Conservation (phyloP, 2,888 invertebrate genomes). For the Heliconius erato region DNA sequence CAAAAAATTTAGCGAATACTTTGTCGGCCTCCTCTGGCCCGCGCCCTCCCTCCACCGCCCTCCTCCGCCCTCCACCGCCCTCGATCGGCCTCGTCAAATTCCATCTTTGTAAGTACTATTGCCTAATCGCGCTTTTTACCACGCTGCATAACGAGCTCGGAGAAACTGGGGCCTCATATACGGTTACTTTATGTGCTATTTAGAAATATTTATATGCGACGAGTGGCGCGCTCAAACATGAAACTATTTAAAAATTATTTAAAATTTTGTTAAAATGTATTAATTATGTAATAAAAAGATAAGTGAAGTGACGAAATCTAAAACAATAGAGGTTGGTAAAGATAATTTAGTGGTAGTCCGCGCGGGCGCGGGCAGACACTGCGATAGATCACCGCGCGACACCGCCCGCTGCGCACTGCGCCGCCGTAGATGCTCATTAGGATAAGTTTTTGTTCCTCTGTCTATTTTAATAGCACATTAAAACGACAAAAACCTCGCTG, state of each 20-base stretch:
- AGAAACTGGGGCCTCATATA: slow-evolving; percentile 2
- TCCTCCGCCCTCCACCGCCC: background rate
- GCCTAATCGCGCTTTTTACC: slow-evolving; percentile 32
- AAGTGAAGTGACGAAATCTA: slow-evolving; percentile 19
- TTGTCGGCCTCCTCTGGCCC: slow-evolving; percentile 43
- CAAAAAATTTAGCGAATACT: slow-evolving; percentile 53
- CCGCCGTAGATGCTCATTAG: slow-evolving; percentile 37
- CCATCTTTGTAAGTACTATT: slow-evolving; percentile 31
- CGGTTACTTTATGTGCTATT: background rate
- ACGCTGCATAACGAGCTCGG: background rate
- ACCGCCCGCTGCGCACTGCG: slow-evolving; percentile 36
- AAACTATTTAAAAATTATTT: background rate
- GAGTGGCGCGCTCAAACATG: background rate
- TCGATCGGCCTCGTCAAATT: slow-evolving; percentile 17
- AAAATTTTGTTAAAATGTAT: background rate
- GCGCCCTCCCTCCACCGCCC: background rate
- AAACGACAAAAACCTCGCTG: slow-evolving; percentile 26
- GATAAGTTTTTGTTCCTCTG: slow-evolving; percentile 40
- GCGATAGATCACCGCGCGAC: slow-evolving; percentile 27
- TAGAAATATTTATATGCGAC: background rate
- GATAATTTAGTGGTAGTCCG: slow-evolving; percentile 34
- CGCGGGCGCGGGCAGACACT: background rate
- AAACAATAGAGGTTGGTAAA: slow-evolving; percentile 19
- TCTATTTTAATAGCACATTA: slow-evolving; percentile 36
- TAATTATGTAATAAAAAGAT: background rate